Percentiles rank a stretch among this genome's conserved stretches.
Conservation (phyloP, 2,888 invertebrate genomes). For the Tetheella fluctuosa region DNA sequence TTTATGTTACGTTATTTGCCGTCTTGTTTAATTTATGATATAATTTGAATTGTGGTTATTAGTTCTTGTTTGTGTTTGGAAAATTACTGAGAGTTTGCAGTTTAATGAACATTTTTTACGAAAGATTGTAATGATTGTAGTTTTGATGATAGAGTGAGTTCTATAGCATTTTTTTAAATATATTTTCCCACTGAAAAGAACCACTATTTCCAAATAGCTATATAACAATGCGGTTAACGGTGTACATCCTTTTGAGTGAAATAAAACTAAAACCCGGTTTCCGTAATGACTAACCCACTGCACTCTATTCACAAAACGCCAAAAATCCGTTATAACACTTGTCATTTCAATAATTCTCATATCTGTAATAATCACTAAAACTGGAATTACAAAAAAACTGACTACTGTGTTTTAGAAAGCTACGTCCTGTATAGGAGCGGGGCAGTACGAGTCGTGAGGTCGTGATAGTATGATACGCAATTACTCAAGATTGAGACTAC, state of each 20-base stretch:
- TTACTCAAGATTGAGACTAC: neutral
- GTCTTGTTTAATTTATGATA: conserved; percentile 1
- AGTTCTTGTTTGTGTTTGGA: conserved; percentile 8
- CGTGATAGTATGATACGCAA: neutral
- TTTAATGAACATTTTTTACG: neutral
- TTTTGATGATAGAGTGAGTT: too few relatives aligned
- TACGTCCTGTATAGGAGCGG: neutral
- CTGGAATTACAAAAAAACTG: neutral
- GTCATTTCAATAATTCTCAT: conserved; percentile 14
- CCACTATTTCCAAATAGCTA: conserved; percentile 9
- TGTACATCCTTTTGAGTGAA: conserved; percentile 14
- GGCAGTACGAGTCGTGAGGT: neutral
- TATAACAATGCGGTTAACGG: conserved; percentile 10
- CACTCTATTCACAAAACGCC: conserved; percentile 20
- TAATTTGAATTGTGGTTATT: conserved; percentile 10
- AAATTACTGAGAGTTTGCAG: neutral
- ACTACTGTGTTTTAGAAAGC: neutral
- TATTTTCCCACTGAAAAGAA: conserved; percentile 13
- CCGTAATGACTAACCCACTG: conserved; percentile 21
- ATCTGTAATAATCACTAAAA: conserved; percentile 6
- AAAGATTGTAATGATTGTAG: neutral
- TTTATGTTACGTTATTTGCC: neutral
- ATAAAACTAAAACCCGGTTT: conserved; percentile 17
- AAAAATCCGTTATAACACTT: conserved; percentile 22
- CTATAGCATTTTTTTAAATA: too few relatives aligned